Evolutionary conservation across 1,140 invertebrate genomes (phyloP), one percentile per base, ranked within the genome.

Genomic region (Danaus plexippus): DNA sequence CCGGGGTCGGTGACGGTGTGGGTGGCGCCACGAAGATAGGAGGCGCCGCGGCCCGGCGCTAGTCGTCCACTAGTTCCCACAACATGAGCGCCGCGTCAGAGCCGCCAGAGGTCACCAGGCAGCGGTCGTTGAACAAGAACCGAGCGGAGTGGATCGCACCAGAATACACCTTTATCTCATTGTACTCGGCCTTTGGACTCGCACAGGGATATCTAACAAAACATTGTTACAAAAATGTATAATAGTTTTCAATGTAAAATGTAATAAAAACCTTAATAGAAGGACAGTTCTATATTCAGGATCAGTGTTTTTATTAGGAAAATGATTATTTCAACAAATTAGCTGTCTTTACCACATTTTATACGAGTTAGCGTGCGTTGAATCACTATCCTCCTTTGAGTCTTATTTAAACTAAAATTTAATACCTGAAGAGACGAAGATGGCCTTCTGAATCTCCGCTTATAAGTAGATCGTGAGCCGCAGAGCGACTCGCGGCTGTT

Each of bases 361-460:
- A 32, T 32, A 15, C 15, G 15, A 32, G 22, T 8, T 32, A 32
- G 7, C 22, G 22, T 32, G 7, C 22, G 1, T 32, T 32, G 5
- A 32, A 32, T 4, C 2, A 2, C 4, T 32, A 32, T 3, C 22
- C 7, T 32, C 22, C 7, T 32, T 32, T 32, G 22, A 32, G 7
- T 32, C 7, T 32, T 5, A 32, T 32, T 7, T 32, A 32, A 8
- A 32, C 22, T 32, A 32, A 8, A 3, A 32, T 32, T 7, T 32
- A 32, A 66, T 77, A 93, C 92, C 91, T 92, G 85, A 96, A 98
- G 11, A 98, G 89, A 64, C 96, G 90, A 11, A 98, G 86, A 81
- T 96, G 95, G 11, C 97, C 97, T 80, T 96, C 96, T 49, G 96
- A 93, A 81, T 98, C 96, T 9, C 95, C 96, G 48, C 92, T 92